These are phyloP conservation scores for Habropoda laboriosa DNA, from an alignment of 1,140 invertebrate genomes.

Conservation along the genomic window DNA sequence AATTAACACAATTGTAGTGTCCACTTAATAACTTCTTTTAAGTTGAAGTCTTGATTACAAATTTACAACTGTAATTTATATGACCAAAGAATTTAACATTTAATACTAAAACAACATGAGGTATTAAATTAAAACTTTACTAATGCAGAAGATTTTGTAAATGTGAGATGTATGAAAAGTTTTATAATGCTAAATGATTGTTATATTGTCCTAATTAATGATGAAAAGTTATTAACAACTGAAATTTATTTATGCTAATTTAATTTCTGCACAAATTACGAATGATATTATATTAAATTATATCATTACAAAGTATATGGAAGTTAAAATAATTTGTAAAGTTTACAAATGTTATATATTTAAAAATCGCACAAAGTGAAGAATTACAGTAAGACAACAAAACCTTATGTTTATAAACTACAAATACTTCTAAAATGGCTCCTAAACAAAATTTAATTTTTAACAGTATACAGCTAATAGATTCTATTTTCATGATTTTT, in stretches of 20 bases:
- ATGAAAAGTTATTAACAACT: slow-evolving; percentile 8
- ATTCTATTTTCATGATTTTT: slow-evolving; percentile 32
- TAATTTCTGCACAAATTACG: slow-evolving; percentile 42
- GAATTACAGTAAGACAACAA: background rate
- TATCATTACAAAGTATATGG: slow-evolving; percentile 40
- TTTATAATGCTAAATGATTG: slow-evolving; percentile 43
- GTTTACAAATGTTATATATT: slow-evolving; percentile 55
- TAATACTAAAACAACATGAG: background rate
- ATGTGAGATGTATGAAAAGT: slow-evolving; percentile 39
- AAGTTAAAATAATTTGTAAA: slow-evolving; percentile 59
- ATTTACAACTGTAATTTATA: slow-evolving; percentile 22
- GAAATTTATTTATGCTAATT: slow-evolving; percentile 58
- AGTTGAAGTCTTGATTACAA: background rate
- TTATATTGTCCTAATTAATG: slow-evolving; percentile 36
- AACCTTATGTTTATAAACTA: slow-evolving; percentile 22
- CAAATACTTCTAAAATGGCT: slow-evolving; percentile 20
- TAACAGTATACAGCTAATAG: slow-evolving; percentile 14
- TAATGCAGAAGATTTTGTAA: slow-evolving; percentile 7
- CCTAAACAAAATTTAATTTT: slow-evolving; percentile 26
- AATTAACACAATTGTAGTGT: slow-evolving; percentile 7
- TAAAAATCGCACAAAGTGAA: slow-evolving; percentile 45
- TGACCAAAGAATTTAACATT: slow-evolving; percentile 46
- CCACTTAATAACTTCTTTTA: slow-evolving; percentile 6
- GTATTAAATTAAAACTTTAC: slow-evolving; percentile 18
- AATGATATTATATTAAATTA: slow-evolving; percentile 37